phyloP scores from a whole-genome alignment of 2,888 invertebrate species.

The Drosophila borealis region DNA sequence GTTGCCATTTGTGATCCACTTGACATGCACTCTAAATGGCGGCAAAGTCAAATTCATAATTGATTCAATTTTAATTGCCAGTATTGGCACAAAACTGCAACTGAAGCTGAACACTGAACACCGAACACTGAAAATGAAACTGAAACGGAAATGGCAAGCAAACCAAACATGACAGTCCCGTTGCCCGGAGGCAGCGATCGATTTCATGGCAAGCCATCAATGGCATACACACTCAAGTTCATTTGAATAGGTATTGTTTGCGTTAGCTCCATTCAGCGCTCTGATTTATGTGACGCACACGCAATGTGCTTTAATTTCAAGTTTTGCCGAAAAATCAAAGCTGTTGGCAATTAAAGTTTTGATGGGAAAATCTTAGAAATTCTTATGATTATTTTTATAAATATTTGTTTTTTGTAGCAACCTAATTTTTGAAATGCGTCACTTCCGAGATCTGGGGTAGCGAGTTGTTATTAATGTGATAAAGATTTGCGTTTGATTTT shows the following conservation, averaged over 20 bases:
- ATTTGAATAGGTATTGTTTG: neutral
- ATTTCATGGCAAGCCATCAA: conserved; percentile 51
- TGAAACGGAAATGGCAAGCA: conserved; percentile 40
- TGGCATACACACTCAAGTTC: neutral
- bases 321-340: neutral
- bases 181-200: conserved; percentile 60
- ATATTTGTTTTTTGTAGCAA: no score
- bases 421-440: no score
- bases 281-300: no score
- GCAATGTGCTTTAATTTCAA: neutral
- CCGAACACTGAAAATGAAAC: conserved; percentile 33
- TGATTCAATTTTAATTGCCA: conserved; percentile 74
- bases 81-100: conserved; percentile 43
- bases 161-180: conserved; percentile 55
- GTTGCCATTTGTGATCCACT: conserved; percentile 48
- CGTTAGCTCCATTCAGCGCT: neutral
- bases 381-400: no score
- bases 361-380: no score
- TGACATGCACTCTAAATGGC: conserved; percentile 40
- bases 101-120: conserved; percentile 33
- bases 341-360: no score
- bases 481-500: no score
- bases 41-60: conserved; percentile 73
- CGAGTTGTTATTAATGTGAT: no score
- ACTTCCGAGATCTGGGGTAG: no score